A percentile compares a stretch with the other conserved stretches of the same genome.
These are phyloP conservation scores for Habropoda laboriosa DNA, from an alignment of 1,140 invertebrate genomes.

Conservation along the genomic window DNA sequence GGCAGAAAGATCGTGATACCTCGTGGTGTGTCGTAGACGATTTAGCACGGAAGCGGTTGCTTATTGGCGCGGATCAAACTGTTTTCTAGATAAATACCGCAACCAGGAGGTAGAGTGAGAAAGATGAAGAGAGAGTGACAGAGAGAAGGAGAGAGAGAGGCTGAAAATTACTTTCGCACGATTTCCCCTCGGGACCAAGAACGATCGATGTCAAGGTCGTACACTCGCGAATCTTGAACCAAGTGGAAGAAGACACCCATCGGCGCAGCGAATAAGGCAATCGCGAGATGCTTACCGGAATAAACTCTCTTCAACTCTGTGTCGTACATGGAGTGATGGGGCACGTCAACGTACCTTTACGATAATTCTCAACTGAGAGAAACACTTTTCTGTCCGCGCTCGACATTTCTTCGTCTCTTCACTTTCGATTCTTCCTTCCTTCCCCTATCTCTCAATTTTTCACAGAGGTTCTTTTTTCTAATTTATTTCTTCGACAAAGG, in stretches of 20 bases:
- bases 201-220: constrained; percentile 50
- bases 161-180: constrained; percentile 41
- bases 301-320: constrained; percentile 27
- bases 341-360: constrained; percentile 29
- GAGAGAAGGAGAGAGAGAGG: background rate
- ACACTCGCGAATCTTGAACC: constrained; percentile 38
- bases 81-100: constrained; percentile 18
- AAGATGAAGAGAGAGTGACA: background rate
- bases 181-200: constrained; percentile 42
- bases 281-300: constrained; percentile 26
- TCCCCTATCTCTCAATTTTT: too few relatives aligned
- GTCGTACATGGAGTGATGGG: constrained; percentile 41
- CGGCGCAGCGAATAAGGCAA: constrained; percentile 35
- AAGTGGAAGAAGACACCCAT: constrained; percentile 38
- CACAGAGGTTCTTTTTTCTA: background rate
- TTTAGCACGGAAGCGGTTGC: constrained; percentile 50
- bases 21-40: constrained; percentile 26
- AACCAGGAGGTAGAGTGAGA: background rate
- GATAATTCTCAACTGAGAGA: constrained; percentile 37
- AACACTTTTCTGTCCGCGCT: constrained; percentile 12
- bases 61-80: constrained; percentile 62
- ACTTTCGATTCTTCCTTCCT: constrained; percentile 5
- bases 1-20: constrained; percentile 28
- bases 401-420: background rate
- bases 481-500: too few relatives aligned